These are phyloP conservation scores for Branchinecta lindahli DNA, from an alignment of 1,140 invertebrate genomes.

Conservation along the genomic window DNA sequence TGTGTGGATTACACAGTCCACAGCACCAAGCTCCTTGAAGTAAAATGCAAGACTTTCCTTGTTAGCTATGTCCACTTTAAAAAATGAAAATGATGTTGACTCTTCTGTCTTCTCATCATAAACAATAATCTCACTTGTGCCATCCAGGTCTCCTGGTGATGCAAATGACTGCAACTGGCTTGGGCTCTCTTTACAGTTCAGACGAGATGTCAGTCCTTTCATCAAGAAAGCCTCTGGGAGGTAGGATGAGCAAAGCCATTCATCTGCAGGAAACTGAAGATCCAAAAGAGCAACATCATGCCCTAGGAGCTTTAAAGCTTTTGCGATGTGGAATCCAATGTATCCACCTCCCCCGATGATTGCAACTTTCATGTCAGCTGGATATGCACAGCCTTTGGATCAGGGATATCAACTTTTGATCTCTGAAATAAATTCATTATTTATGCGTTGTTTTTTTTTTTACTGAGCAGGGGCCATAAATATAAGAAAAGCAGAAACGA, in stretches of 20 bases:
- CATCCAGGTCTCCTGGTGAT: background rate
- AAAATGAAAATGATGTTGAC: background rate
- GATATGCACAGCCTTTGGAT: no score
- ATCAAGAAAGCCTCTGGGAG: background rate
- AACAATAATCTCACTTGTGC: background rate
- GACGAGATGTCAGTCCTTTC: background rate
- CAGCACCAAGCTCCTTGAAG: background rate
- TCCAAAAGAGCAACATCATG: background rate
- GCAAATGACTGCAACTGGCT: background rate
- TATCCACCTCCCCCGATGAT: background rate
- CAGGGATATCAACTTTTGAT: no score
- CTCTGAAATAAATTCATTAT: no score
- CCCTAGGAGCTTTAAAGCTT: background rate
- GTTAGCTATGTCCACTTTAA: background rate
- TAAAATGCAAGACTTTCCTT: background rate
- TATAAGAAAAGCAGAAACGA: no score
- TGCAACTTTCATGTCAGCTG: no score
- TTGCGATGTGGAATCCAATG: slow-evolving; percentile 2
- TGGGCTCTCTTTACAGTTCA: no score
- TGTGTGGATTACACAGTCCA: background rate
- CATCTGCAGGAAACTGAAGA: background rate
- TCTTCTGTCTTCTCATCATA: background rate
- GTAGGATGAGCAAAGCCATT: background rate
- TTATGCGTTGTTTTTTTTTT: no score
- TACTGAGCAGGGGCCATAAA: no score